Conservation (phyloP, 2,113 vertebrate genomes). For the Daubentonia madagascariensis region DNA sequence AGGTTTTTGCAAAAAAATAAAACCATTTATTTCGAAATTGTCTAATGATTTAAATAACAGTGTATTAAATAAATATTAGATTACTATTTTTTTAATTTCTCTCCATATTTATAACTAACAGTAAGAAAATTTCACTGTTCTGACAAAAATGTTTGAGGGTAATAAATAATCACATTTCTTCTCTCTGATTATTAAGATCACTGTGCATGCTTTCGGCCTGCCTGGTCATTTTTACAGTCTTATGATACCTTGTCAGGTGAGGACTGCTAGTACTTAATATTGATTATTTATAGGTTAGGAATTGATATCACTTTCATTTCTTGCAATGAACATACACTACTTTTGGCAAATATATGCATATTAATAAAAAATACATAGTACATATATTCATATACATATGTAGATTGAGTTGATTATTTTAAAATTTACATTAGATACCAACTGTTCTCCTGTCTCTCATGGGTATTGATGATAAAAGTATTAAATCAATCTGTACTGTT, state of each 20-base stretch:
- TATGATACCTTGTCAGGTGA: not conserved
- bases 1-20: not conserved
- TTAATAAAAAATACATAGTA: not conserved
- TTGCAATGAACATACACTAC: not conserved
- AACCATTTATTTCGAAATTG: not conserved
- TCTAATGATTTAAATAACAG: not conserved
- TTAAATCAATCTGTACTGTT: not conserved
- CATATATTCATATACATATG: not conserved
- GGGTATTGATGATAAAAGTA: not conserved
- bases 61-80: not conserved
- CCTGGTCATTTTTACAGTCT: not conserved
- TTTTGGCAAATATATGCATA: not conserved
- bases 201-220: not conserved
- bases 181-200: not conserved
- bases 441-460: not conserved
- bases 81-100: not conserved
- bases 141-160: not conserved
- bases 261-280: not conserved
- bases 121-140: not conserved
- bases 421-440: not conserved
- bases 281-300: not conserved
- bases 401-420: not conserved
- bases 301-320: not conserved
- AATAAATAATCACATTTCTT: not conserved
- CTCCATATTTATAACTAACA: not conserved